Percentiles rank a stretch among this genome's conserved stretches.
phyloP scores from a whole-genome alignment of 2,113 vertebrate genomes.

The Thymallus thymallus region DNA sequence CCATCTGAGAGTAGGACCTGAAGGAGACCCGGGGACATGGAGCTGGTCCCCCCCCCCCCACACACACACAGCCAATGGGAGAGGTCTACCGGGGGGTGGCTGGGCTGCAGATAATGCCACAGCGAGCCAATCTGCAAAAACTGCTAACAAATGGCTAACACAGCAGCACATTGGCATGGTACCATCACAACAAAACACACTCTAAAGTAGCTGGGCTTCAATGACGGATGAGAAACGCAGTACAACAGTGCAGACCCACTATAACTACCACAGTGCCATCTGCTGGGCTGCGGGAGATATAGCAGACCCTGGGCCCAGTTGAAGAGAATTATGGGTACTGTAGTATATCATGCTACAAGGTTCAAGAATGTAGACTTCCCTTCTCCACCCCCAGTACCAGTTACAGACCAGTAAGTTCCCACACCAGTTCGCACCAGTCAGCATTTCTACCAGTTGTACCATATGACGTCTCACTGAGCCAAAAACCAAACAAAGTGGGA shows the following conservation, averaged over 20 bases:
- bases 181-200: slow-evolving; percentile 36
- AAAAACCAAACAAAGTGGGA: neutral
- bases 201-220: slow-evolving; percentile 1
- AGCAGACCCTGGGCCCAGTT: neutral
- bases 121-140: slow-evolving; percentile 33
- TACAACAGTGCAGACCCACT: neutral
- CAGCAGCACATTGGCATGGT: slow-evolving; percentile 33
- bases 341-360: too few relatives aligned
- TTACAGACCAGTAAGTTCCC: neutral
- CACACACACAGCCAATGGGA: slow-evolving; percentile 52
- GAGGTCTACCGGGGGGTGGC: slow-evolving; percentile 55
- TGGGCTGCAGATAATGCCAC: slow-evolving; percentile 44
- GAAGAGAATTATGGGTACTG: neutral
- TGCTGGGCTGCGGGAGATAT: slow-evolving; percentile 24
- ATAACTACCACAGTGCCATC: slow-evolving; percentile 21
- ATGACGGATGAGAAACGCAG: slow-evolving; percentile 31
- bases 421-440: neutral
- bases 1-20: slow-evolving; percentile 81
- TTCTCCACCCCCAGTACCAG: neutral
- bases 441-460: neutral
- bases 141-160: slow-evolving; percentile 43
- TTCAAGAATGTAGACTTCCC: neutral
- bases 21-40: slow-evolving; percentile 63
- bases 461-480: neutral
- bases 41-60: slow-evolving; percentile 54